phyloP scores from a whole-genome alignment of 2,113 vertebrate species.

The Corvus hawaiiensis region DNA sequence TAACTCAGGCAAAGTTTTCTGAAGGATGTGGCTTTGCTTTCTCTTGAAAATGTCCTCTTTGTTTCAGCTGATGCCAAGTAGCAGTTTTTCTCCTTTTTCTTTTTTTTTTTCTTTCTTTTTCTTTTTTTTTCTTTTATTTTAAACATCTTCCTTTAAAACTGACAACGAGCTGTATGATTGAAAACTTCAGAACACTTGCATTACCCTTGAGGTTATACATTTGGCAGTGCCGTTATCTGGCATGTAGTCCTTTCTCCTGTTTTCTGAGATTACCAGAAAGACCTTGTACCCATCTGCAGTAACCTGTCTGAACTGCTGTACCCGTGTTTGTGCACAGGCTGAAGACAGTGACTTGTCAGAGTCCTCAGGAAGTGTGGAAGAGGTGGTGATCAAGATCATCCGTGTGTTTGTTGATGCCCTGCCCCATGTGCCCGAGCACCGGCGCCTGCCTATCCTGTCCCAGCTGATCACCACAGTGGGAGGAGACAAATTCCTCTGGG shows the following conservation, averaged over 20 bases:
- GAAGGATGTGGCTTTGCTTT: not conserved
- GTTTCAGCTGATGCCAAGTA: not conserved
- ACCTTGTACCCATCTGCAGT: not conserved
- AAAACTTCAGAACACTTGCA: not conserved
- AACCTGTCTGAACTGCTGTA: not conserved
- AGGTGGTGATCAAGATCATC: conserved; percentile 80
- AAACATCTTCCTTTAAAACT: not conserved
- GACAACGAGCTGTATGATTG: not conserved
- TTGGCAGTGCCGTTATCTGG: not conserved
- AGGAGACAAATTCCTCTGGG: conserved; percentile 87
- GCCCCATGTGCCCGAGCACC: conserved; percentile 91
- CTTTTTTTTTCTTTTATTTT: not conserved
- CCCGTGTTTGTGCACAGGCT: conserved; percentile 67
- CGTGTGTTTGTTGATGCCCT: conserved; percentile 91
- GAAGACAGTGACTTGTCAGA: conserved; percentile 68
- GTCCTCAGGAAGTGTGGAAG: conserved; percentile 65
- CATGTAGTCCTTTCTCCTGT: fast-evolving
- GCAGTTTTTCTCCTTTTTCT: not conserved
- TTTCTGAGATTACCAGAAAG: not conserved
- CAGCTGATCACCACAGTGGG: conserved; percentile 84
- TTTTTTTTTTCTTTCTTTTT: not conserved
- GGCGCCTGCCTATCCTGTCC: conserved; percentile 82
- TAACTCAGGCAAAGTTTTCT: not conserved
- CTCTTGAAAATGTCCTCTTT: not conserved
- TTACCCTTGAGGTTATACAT: not conserved